Evolutionary conservation across 2,797 vertebrate species (phyloP), one percentile per base, ranked within the genome.

Genomic region (Fistularia commersonii): DNA sequence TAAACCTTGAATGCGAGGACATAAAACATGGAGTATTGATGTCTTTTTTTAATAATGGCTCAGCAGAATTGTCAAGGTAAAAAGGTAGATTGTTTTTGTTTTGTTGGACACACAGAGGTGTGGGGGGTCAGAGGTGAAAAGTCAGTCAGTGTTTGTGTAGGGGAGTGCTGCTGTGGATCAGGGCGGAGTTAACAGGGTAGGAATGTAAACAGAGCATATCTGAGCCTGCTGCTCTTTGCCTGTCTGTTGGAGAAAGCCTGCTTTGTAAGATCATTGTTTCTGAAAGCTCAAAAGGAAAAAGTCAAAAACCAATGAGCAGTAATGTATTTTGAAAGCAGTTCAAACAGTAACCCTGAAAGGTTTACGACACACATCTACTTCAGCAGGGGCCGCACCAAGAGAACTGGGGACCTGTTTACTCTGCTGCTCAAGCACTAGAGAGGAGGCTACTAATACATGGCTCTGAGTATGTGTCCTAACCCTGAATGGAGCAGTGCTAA

Each of bases 401-500:
- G 6, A 6, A 23, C 10, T 9, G 35, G 14, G 12, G 41, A 47
- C 54, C 43, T 77, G 79, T 81, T 81, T 79, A 69, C 72, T 66
- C 40, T 61, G 64, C 59, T 48, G 62, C 52, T 61, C 48, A 65
- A 58, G 71, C 71, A 54, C 54, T 34, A 35, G 58, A 65, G 64
- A 70, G 51, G 48, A 74, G 61, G 44, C 67, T 51, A 66, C 63
- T 77, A 63, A 69, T 79, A 61, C 56, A 53, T 57, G 68, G 41
- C 37, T 64, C 36, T 46, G 50, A 62, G 59, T 66, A 66, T 63
- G 51, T 70, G 61, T 67, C 64, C 41, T 45, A 47, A 52, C 64
- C 47, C 72, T 87, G 84, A 88, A 80, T 80, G 79, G 70, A 82
- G 74, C 72, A 53, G 2, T 46, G 59, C 75, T 88, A 88, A 83